Conservation (phyloP, 2,797 vertebrate species). For the Pachyuromys duprasi region DNA sequence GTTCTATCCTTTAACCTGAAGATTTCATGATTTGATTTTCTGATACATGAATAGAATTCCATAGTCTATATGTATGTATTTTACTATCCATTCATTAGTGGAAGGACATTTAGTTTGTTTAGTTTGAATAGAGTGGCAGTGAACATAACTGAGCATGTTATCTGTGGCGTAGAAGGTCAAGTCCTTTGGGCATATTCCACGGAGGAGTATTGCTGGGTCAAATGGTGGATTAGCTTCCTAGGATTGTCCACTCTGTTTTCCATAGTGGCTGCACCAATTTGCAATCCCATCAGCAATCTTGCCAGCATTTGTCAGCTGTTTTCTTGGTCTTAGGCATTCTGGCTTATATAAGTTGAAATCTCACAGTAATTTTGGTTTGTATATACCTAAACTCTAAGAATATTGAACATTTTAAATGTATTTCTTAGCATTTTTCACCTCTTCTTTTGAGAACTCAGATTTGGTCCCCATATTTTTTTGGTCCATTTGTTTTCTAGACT, state of each 20-base stretch:
- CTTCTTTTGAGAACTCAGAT: background rate
- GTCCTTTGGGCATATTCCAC: background rate
- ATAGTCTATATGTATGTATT: background rate
- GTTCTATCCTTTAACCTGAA: background rate
- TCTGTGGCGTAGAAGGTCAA: background rate
- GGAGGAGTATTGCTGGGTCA: background rate
- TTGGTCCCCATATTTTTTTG: background rate
- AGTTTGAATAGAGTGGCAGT: background rate
- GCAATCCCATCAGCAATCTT: background rate
- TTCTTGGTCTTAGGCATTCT: background rate
- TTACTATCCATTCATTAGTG: background rate
- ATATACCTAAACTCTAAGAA: background rate
- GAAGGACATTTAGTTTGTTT: background rate
- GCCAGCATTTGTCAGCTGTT: background rate
- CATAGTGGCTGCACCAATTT: background rate
- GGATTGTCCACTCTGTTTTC: background rate
- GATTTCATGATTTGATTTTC: background rate
- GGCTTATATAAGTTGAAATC: background rate
- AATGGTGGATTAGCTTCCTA: background rate
- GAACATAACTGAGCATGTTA: background rate
- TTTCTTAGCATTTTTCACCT: background rate
- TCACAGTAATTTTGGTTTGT: background rate
- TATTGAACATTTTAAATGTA: background rate
- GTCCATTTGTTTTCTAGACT: background rate
- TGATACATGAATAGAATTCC: background rate